These are phyloP conservation scores for Arnoldichthys spilopterus DNA, from an alignment of 2,797 vertebrate species.

Conservation along the genomic window DNA sequence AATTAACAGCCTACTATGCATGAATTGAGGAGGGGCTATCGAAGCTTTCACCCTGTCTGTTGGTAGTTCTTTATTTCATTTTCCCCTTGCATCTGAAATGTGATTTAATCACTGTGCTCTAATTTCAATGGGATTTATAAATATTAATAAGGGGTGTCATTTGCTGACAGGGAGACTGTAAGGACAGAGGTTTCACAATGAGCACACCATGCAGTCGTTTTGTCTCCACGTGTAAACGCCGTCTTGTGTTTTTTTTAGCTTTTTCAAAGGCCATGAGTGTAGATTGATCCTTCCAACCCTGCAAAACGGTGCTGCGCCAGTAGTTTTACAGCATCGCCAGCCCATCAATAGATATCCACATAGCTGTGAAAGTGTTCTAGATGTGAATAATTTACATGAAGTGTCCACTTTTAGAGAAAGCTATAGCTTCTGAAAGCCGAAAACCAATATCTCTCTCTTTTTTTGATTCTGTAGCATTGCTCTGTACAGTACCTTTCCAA, in stretches of 20 bases:
- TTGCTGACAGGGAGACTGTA: slow-evolving; percentile 32
- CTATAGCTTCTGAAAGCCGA: slow-evolving; percentile 11
- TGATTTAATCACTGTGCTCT: slow-evolving; percentile 39
- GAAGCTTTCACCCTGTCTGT: slow-evolving; percentile 10
- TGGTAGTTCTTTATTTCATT: slow-evolving; percentile 24
- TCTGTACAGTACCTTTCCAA: not conserved
- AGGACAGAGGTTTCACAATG: slow-evolving; percentile 34
- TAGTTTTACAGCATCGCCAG: slow-evolving; percentile 8
- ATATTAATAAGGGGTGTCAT: slow-evolving; percentile 54
- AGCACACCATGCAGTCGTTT: slow-evolving; percentile 26
- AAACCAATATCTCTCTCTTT: slow-evolving; percentile 6
- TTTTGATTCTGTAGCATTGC: not conserved
- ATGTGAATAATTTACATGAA: slow-evolving; percentile 25
- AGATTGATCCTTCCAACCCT: not conserved
- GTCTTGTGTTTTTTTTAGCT: not conserved
- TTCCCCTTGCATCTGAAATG: slow-evolving; percentile 37
- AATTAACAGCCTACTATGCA: slow-evolving; percentile 37
- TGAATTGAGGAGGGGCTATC: slow-evolving; percentile 4
- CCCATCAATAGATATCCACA: not conserved
- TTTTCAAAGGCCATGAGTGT: not conserved
- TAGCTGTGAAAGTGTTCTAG: slow-evolving; percentile 17
- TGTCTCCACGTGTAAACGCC: slow-evolving; percentile 9
- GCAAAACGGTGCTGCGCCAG: slow-evolving; percentile 1
- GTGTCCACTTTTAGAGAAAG: slow-evolving; percentile 12
- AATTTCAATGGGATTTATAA: slow-evolving; percentile 45